These are phyloP conservation scores for Cantharis rufa DNA, from an alignment of 2,888 invertebrate genomes.

Conservation along the genomic window DNA sequence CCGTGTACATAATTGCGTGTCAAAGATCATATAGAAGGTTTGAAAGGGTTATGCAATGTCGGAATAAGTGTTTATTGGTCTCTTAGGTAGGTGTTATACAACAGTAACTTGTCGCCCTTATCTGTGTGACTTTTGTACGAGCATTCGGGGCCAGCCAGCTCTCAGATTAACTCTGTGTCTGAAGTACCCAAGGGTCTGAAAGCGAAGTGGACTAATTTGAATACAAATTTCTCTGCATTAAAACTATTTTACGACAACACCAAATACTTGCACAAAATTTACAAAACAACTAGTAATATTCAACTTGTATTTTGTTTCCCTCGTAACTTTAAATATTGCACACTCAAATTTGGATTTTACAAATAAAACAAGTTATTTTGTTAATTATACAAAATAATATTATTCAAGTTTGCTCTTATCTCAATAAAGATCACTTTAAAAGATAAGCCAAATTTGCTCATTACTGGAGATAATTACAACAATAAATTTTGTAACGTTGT, in stretches of 20 bases:
- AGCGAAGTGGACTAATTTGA: constrained; percentile 3
- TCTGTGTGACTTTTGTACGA: constrained; percentile 31
- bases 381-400: background rate
- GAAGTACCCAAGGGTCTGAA: constrained; percentile 4
- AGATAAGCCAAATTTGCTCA: background rate
- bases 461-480: background rate
- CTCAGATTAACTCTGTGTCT: constrained; percentile 10
- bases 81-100: constrained; percentile 33
- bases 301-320: background rate
- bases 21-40: constrained; percentile 12
- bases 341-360: background rate
- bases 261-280: background rate
- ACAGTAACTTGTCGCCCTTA: constrained; percentile 34
- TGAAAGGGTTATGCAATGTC: constrained; percentile 16
- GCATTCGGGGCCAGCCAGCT: constrained; percentile 17
- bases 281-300: background rate
- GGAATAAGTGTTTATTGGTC: constrained; percentile 33
- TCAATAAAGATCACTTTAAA: background rate
- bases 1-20: constrained; percentile 18
- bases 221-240: constrained; percentile 5
- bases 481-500: background rate
- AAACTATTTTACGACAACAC: constrained; percentile 11
- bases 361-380: background rate
- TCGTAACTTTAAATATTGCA: background rate
- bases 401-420: background rate